Evolutionary conservation across 2,797 vertebrate species (phyloP).

Genomic region (Ctenopoma multispine): DNA sequence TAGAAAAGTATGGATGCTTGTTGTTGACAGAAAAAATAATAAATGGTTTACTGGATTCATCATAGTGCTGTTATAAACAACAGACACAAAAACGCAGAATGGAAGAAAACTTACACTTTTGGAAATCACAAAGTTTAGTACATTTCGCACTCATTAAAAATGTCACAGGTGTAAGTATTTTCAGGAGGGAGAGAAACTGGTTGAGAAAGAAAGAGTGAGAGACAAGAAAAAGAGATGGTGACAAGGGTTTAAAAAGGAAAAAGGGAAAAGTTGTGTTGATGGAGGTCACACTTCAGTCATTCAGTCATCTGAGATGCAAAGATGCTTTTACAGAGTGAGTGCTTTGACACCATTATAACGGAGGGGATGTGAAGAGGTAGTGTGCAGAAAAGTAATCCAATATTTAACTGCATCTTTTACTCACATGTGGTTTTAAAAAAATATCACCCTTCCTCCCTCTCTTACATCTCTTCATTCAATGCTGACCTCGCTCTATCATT

Average conservation of each 20-base stretch:
- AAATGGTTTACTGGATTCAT: conserved; percentile 1
- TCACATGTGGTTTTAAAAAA: conserved; percentile 30
- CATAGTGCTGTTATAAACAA: conserved; percentile 13
- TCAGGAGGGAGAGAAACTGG: neutral
- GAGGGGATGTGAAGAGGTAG: neutral
- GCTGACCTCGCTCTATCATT: conserved; percentile 29
- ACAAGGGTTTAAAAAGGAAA: neutral
- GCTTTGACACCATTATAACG: conserved; percentile 12
- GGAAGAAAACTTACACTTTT: conserved; percentile 1
- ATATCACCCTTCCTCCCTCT: neutral
- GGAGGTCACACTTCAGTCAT: conserved; percentile 29
- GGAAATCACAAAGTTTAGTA: conserved; percentile 9
- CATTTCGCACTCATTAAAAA: neutral
- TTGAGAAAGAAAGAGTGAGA: neutral
- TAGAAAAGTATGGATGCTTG: neutral
- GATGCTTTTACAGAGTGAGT: neutral
- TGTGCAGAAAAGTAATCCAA: conserved; percentile 11
- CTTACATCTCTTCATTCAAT: conserved; percentile 1
- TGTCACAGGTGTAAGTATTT: neutral
- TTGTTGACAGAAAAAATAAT: conserved; percentile 13
- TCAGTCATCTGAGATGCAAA: conserved; percentile 8
- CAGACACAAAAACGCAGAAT: neutral
- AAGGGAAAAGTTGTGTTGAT: conserved; percentile 1
- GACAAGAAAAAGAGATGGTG: neutral
- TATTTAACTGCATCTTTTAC: conserved; percentile 28